Conservation (phyloP, 2,113 vertebrate genomes). For the Salvator merianae region DNA sequence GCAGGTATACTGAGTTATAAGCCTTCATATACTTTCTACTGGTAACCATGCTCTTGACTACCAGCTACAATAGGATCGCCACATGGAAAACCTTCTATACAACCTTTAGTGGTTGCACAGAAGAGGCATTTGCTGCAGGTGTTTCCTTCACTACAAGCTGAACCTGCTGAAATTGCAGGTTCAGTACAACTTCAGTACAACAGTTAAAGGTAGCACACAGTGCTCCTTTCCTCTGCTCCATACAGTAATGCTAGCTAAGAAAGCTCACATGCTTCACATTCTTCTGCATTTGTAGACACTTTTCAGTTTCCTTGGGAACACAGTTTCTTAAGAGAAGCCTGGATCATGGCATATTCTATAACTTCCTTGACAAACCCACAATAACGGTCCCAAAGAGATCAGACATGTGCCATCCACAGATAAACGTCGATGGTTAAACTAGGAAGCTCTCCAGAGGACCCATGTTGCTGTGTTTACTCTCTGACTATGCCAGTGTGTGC, state of each 20-base stretch:
- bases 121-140: too few species aligned
- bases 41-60: background rate
- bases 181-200: too few species aligned
- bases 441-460: background rate
- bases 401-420: slow-evolving; percentile 17
- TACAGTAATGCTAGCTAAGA: background rate
- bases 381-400: slow-evolving; percentile 56
- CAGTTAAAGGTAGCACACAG: too few species aligned
- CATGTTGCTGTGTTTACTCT: background rate
- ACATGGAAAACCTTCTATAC: too few species aligned
- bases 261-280: background rate
- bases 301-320: background rate
- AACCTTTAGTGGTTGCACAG: too few species aligned
- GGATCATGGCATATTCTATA: background rate
- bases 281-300: background rate
- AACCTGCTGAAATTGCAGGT: too few species aligned
- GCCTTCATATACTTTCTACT: background rate
- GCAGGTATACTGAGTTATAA: background rate
- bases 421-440: slow-evolving; percentile 6
- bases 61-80: background rate
- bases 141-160: too few species aligned
- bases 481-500: background rate
- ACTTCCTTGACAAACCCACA: slow-evolving; percentile 56
- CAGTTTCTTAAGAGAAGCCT: background rate
- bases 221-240: too few species aligned